Base-by-base conservation (phyloP, 2,888 invertebrate species). In the Pristionchus maxplancki region DNA sequence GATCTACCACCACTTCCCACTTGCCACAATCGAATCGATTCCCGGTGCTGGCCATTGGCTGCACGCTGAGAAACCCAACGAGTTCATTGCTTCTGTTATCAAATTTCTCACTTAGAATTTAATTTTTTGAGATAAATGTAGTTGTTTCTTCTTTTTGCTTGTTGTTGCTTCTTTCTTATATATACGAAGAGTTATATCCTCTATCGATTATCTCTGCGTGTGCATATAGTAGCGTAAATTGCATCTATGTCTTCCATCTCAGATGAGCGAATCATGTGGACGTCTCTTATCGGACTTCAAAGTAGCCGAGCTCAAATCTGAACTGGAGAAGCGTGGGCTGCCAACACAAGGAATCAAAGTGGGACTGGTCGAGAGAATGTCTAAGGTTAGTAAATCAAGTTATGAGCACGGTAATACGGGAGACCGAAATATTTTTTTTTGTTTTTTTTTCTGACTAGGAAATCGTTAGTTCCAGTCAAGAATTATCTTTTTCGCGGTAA, bases 21-120 rank as follows among this genome's bases (percentile, higher is more conserved):
- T 95, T 6, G 96, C 97, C 0, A 95, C 96, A 90, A 96, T 97
- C 92, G 95, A 95, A 83, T 96, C 96, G 91, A 96, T 97, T 83
- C 96, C 96, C 87, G 97, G 97, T 58, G 97, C 98, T 11, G 97
- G 97, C 0, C 98, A 98, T 95, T 97, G 97, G 97, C 96, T 98
- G 0, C 98, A 98, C 95, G 96, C 97, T 91, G 98, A 98, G 90
- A 97, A 97, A 95, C 97, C 98, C 1, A 95, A 96, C 15, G 96
- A 97, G 91, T 97, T 97, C 95, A 95, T 97, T 40, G 96, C 96
- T 86, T 92, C 96, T 85, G 95, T 96, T 37, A 95, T 96, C 90
- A 96, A 96, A 91, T 97, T 97, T 71, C 71, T 87, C 24, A 11
- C 11, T 11, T 83, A 83, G 82, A 28, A n/a, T n/a, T n/a, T n/a